Evolutionary conservation across 2,113 vertebrate species (phyloP), one percentile per base, ranked within the genome.

Genomic region (Microtus oregoni): DNA sequence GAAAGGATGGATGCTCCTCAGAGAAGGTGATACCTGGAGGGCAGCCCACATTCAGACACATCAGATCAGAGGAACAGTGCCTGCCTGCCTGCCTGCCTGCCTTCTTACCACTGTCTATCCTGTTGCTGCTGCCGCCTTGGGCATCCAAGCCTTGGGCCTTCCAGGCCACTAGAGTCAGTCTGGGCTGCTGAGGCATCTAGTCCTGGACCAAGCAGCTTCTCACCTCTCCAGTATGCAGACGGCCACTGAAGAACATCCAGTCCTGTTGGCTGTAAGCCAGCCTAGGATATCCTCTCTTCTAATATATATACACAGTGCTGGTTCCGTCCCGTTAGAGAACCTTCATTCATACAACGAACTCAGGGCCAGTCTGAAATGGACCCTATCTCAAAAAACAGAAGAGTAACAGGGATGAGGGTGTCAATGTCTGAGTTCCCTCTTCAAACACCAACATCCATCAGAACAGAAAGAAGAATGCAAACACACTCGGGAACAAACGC

Each of bases 401-500:
- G 0, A n/a, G 12, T 90, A 86, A 32, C 47, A 90, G 65, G n/a
- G 58, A 96, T 70, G 72, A 92, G 11, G 14, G 13, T 90, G 5
- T 44, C 3, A 14, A 5, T 63, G 77, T 89, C 0, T 28, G 28
- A 78, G 72, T 61, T 32, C 17, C 61, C 10, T 44, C 90, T n/a
- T 72, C 47, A 92, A 86, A 76, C 6, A 93, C 41, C 47, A 86
- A 91, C 13, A 87, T n/a, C 8, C 83, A 76, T 76, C 47, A 47
- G 70, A 93, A 90, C 44, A 90, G 89, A 38, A 68, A 78, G 92
- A 94, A 91, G 50, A 95, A 85, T 67, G 22, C 82, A 93, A 94
- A 77, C 52, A 52, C 70, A 83, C 94, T 95, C 32, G 96, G 63
- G 35, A 89, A 75, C 72, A 67, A 95, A 92, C 35, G 90, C 6